These are phyloP conservation scores for Dolichotis patagonum DNA, from an alignment of 2,113 vertebrate species.

Conservation along the genomic window DNA sequence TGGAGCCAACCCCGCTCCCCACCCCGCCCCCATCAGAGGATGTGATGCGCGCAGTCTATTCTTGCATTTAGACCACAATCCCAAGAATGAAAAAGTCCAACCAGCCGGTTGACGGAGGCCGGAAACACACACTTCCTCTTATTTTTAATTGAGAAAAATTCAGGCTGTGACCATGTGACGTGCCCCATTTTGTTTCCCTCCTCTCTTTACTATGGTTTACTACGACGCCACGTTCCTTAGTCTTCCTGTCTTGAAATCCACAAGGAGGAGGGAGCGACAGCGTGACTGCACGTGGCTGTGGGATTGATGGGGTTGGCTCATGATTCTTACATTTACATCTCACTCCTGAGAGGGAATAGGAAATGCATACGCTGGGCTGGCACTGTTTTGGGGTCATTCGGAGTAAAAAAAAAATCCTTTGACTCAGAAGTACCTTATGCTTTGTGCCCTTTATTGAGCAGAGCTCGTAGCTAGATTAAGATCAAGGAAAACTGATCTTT, in stretches of 20 bases:
- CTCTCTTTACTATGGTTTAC: constrained; percentile 74
- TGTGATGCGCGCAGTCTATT: not conserved
- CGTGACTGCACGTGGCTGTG: constrained; percentile 31
- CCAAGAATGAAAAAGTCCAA: constrained; percentile 59
- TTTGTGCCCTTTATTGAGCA: not conserved
- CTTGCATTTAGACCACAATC: constrained; percentile 7
- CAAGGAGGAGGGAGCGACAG: not conserved
- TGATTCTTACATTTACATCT: not conserved
- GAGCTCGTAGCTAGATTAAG: not conserved
- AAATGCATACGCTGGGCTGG: not conserved
- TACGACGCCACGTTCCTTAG: constrained; percentile 30
- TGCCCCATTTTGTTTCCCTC: constrained; percentile 79
- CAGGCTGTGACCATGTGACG: constrained; percentile 74
- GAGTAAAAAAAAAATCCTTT: not conserved
- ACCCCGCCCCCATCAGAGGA: not conserved
- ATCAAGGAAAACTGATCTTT: not conserved
- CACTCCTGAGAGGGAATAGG: not conserved
- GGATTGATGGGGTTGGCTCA: not conserved
- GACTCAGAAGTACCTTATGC: not conserved
- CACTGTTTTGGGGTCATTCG: not conserved
- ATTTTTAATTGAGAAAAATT: constrained; percentile 81
- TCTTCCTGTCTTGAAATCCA: not conserved
- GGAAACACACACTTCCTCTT: constrained; percentile 75
- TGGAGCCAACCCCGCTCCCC: not conserved
- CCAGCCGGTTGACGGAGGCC: constrained; percentile 64